phyloP scores from a whole-genome alignment of 2,888 invertebrate genomes.

The Girardia tigrina region DNA sequence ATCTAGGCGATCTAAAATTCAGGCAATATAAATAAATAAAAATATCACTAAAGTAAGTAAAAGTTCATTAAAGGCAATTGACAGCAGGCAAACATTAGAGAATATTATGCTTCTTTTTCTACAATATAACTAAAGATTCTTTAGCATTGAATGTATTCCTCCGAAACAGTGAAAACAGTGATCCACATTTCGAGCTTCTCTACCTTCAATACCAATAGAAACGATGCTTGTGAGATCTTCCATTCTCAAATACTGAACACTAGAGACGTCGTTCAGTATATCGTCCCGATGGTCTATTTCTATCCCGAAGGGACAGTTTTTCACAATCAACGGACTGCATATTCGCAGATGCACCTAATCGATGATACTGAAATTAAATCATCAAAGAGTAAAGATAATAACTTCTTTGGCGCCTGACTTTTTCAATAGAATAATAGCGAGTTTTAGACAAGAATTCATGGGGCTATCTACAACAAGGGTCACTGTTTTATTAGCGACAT shows the following conservation, averaged over 20 bases:
- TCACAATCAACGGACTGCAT: not conserved
- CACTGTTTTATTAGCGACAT: not conserved
- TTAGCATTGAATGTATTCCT: not conserved
- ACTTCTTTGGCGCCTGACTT: not conserved
- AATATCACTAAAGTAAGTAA: not conserved
- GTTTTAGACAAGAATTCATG: not conserved
- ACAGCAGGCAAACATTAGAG: not conserved
- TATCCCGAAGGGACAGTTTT: not conserved
- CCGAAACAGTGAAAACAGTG: conserved; percentile 15
- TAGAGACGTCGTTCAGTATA: not conserved
- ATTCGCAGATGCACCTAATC: not conserved
- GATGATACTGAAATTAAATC: no score
- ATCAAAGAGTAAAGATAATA: no score
- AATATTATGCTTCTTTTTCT: conserved; percentile 9
- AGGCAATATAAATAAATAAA: not conserved
- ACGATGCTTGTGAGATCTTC: not conserved
- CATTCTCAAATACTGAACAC: not conserved
- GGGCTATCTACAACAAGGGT: not conserved
- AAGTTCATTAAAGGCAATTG: not conserved
- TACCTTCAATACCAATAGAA: not conserved
- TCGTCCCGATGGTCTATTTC: not conserved
- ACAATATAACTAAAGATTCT: not conserved
- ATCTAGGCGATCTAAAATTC: not conserved
- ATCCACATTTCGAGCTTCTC: not conserved
- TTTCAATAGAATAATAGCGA: not conserved